Base-by-base conservation (phyloP, 2,797 vertebrate species). In the Emys orbicularis region DNA sequence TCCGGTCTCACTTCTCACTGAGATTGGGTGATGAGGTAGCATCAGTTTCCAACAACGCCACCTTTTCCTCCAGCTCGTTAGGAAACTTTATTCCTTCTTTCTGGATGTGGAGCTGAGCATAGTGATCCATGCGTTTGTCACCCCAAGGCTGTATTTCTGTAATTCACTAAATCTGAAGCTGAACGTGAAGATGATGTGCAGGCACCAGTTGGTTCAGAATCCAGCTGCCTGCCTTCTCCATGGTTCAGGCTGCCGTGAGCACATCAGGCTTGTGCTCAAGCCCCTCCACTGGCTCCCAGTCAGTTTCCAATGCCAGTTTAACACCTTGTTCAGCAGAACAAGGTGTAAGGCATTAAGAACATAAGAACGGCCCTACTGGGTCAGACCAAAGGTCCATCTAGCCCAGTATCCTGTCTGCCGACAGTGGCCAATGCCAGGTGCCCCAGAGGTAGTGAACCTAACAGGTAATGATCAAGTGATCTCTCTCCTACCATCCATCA, bases 41-140 rank as follows among this genome's bases (percentile, higher is more conserved):
- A 18, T 2, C 41, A 31, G 1, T 29, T 89, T 54, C 65, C 8
- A 1, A 82, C 41, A 0, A 0, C 10, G 25, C 41, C 44, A 4
- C 8, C 8, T 79, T 25, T 34, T 50, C 31, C 34, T 87, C 13
- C 0, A 1, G 23, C 31, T 93, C 8, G 6, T 6, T 59, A 47
- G 54, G 52, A 91, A 86, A 79, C 10, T 12, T 54, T 27, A 11
- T 21, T 11, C 56, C 56, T 84, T 90, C n/a, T n/a, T 90, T 18
- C 72, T 90, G 7, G 47, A 19, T 0, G 0, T 13, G 3, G 52
- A 23, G 16, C 77, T 1, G 7, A 56, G 31, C n/a, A 50, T 0
- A 0, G 1, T 5, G 57, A 47, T 41, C 79, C 10, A 0, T 0
- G 81, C 25, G 47, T 5, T 15, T 76, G 34, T 68, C 65, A 37